These are phyloP conservation scores for Pomacea canaliculata DNA, from an alignment of 2,888 invertebrate genomes.

Conservation along the genomic window DNA sequence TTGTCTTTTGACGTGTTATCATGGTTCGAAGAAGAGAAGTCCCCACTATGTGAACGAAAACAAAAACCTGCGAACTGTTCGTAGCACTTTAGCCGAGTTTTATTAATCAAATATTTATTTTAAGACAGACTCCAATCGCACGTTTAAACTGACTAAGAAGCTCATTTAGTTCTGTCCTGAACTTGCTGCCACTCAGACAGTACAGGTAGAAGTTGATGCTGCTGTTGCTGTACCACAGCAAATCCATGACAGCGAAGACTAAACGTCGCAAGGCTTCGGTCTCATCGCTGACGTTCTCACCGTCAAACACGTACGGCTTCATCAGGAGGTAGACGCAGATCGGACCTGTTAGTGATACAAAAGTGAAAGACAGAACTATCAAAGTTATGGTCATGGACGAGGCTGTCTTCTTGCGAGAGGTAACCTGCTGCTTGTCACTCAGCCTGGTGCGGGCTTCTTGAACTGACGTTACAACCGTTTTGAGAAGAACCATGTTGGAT, in stretches of 20 bases:
- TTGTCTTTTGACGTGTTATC: too few relatives aligned
- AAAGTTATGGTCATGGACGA: background rate
- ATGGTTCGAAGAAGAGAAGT: too few relatives aligned
- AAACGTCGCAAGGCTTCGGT: background rate
- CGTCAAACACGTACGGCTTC: background rate
- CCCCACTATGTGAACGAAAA: too few relatives aligned
- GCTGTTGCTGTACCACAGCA: background rate
- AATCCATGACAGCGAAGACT: background rate
- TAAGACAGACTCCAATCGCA: too few relatives aligned
- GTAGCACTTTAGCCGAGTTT: too few relatives aligned
- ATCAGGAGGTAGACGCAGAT: background rate
- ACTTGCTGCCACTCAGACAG: slow-evolving; percentile 3
- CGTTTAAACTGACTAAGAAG: too few relatives aligned
- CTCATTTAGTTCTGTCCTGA: background rate
- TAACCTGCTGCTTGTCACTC: background rate
- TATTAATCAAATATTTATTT: too few relatives aligned
- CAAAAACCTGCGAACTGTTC: too few relatives aligned
- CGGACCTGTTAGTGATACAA: background rate
- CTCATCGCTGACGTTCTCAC: too few relatives aligned
- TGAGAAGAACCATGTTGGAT: background rate
- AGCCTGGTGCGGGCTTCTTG: background rate
- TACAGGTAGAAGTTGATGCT: slow-evolving; percentile 5
- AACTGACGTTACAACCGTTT: background rate
- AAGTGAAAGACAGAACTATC: background rate
- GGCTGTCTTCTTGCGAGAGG: background rate